These are phyloP conservation scores for Aleiodes leptofemur DNA, from an alignment of 2,888 invertebrate genomes.

Conservation along the genomic window DNA sequence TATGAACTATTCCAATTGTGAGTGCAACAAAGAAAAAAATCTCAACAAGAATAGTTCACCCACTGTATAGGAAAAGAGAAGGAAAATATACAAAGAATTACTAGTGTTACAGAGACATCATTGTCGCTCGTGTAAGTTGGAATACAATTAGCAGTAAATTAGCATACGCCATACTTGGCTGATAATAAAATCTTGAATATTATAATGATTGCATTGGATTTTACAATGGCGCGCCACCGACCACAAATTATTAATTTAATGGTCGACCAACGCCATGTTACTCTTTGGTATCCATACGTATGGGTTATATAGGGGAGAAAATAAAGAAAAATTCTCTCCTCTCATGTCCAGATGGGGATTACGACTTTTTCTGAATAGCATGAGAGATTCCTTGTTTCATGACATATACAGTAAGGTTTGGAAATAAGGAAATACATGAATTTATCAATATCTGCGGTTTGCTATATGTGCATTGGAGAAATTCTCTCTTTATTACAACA, in stretches of 20 bases:
- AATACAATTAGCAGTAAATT: conserved; percentile 76
- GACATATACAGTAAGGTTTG: not conserved
- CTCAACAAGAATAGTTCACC: conserved; percentile 1
- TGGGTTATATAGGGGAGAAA: not conserved
- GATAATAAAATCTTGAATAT: conserved; percentile 74
- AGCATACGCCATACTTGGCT: conserved; percentile 66
- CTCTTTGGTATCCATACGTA: conserved; percentile 35
- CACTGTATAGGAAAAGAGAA: not conserved
- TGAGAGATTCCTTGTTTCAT: conserved; percentile 21
- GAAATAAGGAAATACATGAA: conserved; percentile 12
- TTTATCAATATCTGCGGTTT: conserved; percentile 28
- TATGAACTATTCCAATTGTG: too few species aligned
- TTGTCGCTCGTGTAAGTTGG: conserved; percentile 66
- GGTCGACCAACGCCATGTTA: conserved; percentile 54
- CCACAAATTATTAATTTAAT: conserved; percentile 76
- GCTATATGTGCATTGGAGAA: conserved; percentile 7
- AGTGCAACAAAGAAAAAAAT: conserved; percentile 3
- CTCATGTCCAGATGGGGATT: conserved; percentile 49
- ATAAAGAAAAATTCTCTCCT: conserved; percentile 34
- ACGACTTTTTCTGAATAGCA: conserved; percentile 43
- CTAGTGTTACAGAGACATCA: conserved; percentile 67
- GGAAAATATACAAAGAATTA: conserved; percentile 46
- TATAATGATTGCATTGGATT: conserved; percentile 74
- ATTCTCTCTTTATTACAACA: conserved; percentile 17
- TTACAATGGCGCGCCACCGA: conserved; percentile 73